Base-by-base conservation (phyloP, 2,888 invertebrate species). In the Pseudeuparius sepicola region DNA sequence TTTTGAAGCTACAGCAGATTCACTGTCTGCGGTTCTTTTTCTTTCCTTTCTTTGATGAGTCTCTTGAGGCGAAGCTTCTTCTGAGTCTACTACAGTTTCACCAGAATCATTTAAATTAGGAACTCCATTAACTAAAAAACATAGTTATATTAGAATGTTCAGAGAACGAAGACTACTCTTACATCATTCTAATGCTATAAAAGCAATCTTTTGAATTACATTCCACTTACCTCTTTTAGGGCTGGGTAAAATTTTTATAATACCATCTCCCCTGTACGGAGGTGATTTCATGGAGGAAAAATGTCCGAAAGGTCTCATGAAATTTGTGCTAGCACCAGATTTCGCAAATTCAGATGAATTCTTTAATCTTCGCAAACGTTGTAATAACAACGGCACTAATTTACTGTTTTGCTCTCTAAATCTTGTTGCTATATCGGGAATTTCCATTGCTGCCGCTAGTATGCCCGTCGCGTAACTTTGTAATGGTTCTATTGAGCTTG, bases 391-490 rank as follows among this genome's bases (percentile, higher is more conserved):
- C 9, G 93, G 92, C 34, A 96, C 89, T 54, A 94, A 64, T 55
- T 75, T 75, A 29, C 80, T 76, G 55, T 93, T 94, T 49, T 83
- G 73, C 44, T 93, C 92, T 46, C 75, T 70, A 55, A 82, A 89
- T 52, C 82, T 83, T 3, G 87, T 80, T 1, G 94, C 94, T 38
- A 94, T 87, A 50, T 97, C 97, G 48, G 87, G 87, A 3, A 93
- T 83, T 61, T 97, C 96, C 92, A 97, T 93, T 0, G 94, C 93
- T 7, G 90, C 86, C 0, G 90, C 94, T 14, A 98, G 64, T 11
- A 98, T 66, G 0, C 94, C 96, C 0, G 89, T 89, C 1, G 96
- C 88, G 64, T 96, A 98, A 43, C 88, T 90, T 57, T 88, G 82
- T 23, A 97, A 66, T 0, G 94, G 96, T 58, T 96, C 93, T 9